Evolutionary conservation across 2,888 invertebrate genomes (phyloP), one percentile per base, ranked within the genome.

Genomic region (Mesopsocus fuscifrons): DNA sequence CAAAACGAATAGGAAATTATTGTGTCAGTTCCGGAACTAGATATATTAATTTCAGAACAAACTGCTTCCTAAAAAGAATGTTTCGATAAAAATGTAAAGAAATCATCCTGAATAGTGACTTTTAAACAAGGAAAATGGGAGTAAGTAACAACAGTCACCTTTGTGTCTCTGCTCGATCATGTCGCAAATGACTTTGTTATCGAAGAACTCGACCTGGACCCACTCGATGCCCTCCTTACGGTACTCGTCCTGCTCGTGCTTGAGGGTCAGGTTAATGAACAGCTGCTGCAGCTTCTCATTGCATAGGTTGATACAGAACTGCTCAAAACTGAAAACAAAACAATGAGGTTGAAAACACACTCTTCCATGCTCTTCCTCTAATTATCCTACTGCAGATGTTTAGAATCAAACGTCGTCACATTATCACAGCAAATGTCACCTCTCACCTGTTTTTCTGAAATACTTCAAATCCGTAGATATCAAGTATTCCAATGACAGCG

Each of bases 301-400:
- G 60, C 91, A 92, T 65, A 83, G 91, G 64, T 92, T 92, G 48
- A 92, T 92, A 65, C 91, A 91, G 59, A 92, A 83, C 62, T 92
- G 91, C 59, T 83, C 82, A 59, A 83, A 83, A 55, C 81, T 81
- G 55, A 46, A 59, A 56, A 45, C 43, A 41, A 42, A 30, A 13
- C 45, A 30, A 17, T 18, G 20, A 30, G 21, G 18, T 15, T 38
- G 13, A 17, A 3, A 18, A 15, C 21, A 18, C 8, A 13, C 15
- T 13, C 9, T 34, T 17, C 38, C 38, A 18, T 16, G 20, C 38
- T 13, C 34, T 11, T 13, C 18, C 16, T 11, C 23, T 11, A 35
- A 31, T 21, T 43, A 32, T 40, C 41, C 32, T 21, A n/a, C 9
- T 20, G 34, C 23, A 15, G 38, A 45, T 40, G 34, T 42, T 20